Conservation (phyloP, 2,113 vertebrate genomes). For the Grus americana region DNA sequence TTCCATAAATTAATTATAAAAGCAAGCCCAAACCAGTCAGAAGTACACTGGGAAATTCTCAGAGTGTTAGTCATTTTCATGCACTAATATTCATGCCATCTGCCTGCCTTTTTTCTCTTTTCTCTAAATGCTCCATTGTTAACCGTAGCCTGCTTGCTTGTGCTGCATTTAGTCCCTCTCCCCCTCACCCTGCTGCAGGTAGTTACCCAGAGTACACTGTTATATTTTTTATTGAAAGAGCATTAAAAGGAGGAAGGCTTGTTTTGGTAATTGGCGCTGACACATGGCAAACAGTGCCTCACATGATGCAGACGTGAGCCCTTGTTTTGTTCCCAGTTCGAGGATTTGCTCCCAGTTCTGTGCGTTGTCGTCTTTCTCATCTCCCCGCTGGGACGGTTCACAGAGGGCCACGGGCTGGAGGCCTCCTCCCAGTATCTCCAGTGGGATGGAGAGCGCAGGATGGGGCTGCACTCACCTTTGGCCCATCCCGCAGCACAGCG, state of each 20-base stretch:
- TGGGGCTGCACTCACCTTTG: rapidly evolving
- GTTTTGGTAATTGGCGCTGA: neutral
- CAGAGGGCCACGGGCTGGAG: rapidly evolving
- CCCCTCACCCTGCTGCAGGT: neutral
- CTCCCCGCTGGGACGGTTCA: rapidly evolving
- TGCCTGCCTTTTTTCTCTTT: conserved; percentile 34
- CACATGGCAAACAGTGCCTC: neutral
- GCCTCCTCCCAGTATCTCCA: neutral
- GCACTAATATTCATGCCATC: conserved; percentile 71
- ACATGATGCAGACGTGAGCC: neutral
- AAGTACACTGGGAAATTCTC: conserved; percentile 70
- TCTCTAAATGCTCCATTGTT: conserved; percentile 15
- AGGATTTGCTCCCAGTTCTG: rapidly evolving
- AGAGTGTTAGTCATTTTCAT: conserved; percentile 68
- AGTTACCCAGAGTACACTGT: neutral
- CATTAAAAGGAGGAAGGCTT: neutral
- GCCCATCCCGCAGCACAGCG: rapidly evolving
- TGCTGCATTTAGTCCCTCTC: neutral
- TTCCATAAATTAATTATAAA: conserved; percentile 76
- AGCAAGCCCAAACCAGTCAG: conserved; percentile 57
- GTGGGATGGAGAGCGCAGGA: rapidly evolving
- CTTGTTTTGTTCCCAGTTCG: rapidly evolving
- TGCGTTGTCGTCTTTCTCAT: rapidly evolving
- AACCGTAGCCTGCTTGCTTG: neutral
- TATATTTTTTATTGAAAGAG: neutral